Base-by-base conservation (phyloP, 1,140 invertebrate genomes). In the Cydia pomonella region DNA sequence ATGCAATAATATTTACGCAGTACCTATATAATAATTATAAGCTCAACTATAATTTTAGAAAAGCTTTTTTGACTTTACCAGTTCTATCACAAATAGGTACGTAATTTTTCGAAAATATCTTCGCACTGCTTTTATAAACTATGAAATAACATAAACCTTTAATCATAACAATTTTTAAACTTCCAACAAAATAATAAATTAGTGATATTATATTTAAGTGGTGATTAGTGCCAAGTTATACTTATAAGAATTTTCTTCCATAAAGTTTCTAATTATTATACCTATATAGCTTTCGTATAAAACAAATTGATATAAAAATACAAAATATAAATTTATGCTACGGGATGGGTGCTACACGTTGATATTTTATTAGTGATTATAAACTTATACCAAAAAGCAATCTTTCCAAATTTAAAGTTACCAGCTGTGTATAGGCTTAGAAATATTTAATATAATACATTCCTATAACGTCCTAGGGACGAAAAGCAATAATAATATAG, bases 311-410 rank as follows among this genome's bases (percentile, higher is more conserved):
- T 23, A 73, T 38, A 64, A 47, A 63, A 33, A 75, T 63, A 72
- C 74, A 72, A 23, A 44, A 38, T 75, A 27, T 16, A 63, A 29
- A 71, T 21, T 47, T 73, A 79, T 72, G 75, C 81, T 82, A 78
- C 41, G 79, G 76, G 59, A 77, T 79, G 76, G 81, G 81, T 82
- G 81, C 81, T 82, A 80, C 44, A 79, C 76, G 76, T 77, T 71
- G 38, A 77, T 79, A 79, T 63, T 74, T 75, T 59, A 23, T 1
- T 23, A 53, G 71, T 77, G 23, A 75, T 71, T 72, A 75, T 47
- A 77, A 71, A 53, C 41, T 73, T 41, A 78, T 76, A 77, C 77
- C 75, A 80, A 82, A 82, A 81, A 79, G 44, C 50, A 76, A 77
- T 72, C 9, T 38, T 73, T 73, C 75, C 71, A 79, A 80, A 78